These are phyloP conservation scores for Drosophila mayaguana DNA, from an alignment of 2,888 invertebrate species.

Conservation along the genomic window DNA sequence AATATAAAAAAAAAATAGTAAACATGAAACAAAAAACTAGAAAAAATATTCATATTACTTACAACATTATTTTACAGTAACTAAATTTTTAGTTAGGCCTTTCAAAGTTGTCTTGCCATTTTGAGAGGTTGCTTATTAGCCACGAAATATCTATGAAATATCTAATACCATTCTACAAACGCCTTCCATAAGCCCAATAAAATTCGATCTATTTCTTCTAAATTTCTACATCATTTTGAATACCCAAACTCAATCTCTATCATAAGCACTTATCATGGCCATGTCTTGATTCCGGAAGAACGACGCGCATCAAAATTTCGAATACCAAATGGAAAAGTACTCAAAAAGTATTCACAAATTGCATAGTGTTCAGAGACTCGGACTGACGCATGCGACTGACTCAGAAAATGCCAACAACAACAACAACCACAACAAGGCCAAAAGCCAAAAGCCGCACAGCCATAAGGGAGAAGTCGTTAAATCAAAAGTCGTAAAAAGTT, in stretches of 20 bases:
- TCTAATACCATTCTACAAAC: too few relatives aligned
- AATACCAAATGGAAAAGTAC: constrained; percentile 32
- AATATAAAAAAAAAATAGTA: not conserved
- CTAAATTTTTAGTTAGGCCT: too few relatives aligned
- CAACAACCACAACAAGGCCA: not conserved
- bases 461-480: constrained; percentile 63
- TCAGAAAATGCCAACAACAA: constrained; percentile 19
- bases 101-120: too few relatives aligned
- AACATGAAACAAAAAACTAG: not conserved
- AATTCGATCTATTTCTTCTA: not conserved
- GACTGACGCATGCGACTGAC: constrained; percentile 49
- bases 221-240: not conserved
- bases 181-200: too few relatives aligned
- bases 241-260: not conserved
- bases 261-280: constrained; percentile 4
- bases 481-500: constrained; percentile 69
- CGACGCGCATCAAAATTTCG: not conserved
- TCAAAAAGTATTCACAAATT: constrained; percentile 39
- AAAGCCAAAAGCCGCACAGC: constrained; percentile 38
- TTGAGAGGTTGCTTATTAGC: too few relatives aligned
- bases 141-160: too few relatives aligned
- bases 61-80: too few relatives aligned
- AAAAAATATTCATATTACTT: not conserved
- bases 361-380: constrained; percentile 18
- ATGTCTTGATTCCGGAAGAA: not conserved